Conservation (phyloP, 2,797 vertebrate species). For the Phoebastria nigripes region DNA sequence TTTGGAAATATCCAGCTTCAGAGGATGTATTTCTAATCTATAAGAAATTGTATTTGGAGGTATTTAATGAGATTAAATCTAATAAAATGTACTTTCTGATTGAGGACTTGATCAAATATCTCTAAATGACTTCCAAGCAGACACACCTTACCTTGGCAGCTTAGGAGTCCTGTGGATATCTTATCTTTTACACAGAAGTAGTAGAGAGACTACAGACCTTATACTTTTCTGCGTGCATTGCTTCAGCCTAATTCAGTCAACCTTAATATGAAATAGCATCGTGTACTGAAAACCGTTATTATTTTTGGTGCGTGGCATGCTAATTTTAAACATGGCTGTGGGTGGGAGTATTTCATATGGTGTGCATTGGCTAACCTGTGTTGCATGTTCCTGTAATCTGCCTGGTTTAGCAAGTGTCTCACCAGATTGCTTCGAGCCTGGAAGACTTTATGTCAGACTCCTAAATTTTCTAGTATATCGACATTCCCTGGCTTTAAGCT, state of each 20-base stretch:
- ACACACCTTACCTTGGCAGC: not conserved
- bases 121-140: not conserved
- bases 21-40: not conserved
- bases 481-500: slow-evolving; percentile 24
- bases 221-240: not conserved
- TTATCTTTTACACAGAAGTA: not conserved
- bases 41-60: not conserved
- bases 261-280: not conserved
- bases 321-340: slow-evolving; percentile 5
- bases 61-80: not conserved
- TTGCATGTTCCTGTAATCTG: slow-evolving; percentile 12
- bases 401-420: slow-evolving; percentile 55
- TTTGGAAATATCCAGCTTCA: not conserved
- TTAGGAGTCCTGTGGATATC: not conserved
- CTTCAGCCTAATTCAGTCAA: not conserved
- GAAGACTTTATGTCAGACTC: slow-evolving; percentile 32
- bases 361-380: not conserved
- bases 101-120: not conserved
- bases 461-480: slow-evolving; percentile 13
- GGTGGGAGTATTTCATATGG: not conserved
- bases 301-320: slow-evolving; percentile 9
- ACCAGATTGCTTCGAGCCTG: slow-evolving; percentile 43
- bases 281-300: not conserved
- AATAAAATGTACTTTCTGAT: not conserved
- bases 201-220: not conserved